Conservation (phyloP, 2,797 vertebrate species). For the Myripristis jacobus region DNA sequence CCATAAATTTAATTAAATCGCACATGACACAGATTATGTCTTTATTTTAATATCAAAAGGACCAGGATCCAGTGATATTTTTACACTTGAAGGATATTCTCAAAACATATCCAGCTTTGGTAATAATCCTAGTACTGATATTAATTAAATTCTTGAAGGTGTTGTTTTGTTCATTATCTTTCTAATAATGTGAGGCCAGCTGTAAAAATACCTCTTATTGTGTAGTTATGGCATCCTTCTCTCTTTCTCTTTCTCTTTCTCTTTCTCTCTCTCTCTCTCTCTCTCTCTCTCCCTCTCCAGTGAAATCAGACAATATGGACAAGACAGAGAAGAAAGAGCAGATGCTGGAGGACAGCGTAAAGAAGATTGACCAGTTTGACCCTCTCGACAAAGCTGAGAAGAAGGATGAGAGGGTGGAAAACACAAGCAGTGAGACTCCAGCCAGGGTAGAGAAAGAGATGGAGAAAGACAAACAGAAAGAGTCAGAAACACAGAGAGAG, state of each 20-base stretch:
- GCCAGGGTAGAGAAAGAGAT: conserved; percentile 45
- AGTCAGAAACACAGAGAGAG: conserved; percentile 31
- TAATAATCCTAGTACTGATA: too few relatives aligned
- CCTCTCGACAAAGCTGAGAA: conserved; percentile 53
- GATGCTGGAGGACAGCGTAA: conserved; percentile 44
- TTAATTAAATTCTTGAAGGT: too few relatives aligned
- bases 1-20: not conserved
- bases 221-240: conserved; percentile 17
- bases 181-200: not conserved
- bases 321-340: conserved; percentile 60
- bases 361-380: conserved; percentile 52
- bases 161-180: not conserved
- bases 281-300: conserved; percentile 43
- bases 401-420: conserved; percentile 67
- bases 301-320: conserved; percentile 68
- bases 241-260: conserved; percentile 9
- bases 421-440: conserved; percentile 40
- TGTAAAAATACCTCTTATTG: not conserved
- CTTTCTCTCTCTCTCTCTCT: conserved; percentile 27
- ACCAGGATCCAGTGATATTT: too few relatives aligned
- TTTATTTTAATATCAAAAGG: not conserved
- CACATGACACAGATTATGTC: not conserved
- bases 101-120: too few relatives aligned
- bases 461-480: conserved; percentile 19
- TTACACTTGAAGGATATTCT: too few relatives aligned